Percentiles rank a stretch among this genome's conserved stretches.
phyloP scores from a whole-genome alignment of 2,888 invertebrate species.

The Aphidius colemani region DNA sequence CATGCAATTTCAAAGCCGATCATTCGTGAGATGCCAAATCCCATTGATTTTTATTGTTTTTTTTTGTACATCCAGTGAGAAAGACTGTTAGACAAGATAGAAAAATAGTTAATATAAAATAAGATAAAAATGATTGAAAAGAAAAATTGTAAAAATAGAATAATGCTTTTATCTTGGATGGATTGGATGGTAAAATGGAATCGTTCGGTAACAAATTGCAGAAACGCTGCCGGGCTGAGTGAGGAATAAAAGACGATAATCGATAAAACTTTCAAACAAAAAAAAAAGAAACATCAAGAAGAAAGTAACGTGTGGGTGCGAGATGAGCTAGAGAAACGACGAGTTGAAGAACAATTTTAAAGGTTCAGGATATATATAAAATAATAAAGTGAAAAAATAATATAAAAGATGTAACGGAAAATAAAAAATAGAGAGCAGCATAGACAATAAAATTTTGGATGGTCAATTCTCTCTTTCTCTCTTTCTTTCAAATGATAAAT shows the following conservation, averaged over 20 bases:
- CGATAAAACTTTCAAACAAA: slow-evolving; percentile 21
- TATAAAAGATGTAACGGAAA: not conserved
- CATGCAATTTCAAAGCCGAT: not conserved
- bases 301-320: slow-evolving; percentile 4
- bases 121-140: not conserved
- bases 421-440: not conserved
- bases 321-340: not conserved
- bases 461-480: not conserved
- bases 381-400: no score
- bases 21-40: not conserved
- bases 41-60: not conserved
- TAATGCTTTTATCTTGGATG: slow-evolving; percentile 20
- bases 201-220: slow-evolving; percentile 23
- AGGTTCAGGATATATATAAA: no score
- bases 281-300: not conserved
- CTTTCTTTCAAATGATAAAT: not conserved
- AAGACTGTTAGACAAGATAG: no score
- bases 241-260: slow-evolving; percentile 22
- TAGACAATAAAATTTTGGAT: not conserved
- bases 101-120: not conserved
- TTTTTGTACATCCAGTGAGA: not conserved
- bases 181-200: slow-evolving; percentile 7
- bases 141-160: slow-evolving; percentile 16
- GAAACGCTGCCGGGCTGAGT: slow-evolving; percentile 20
- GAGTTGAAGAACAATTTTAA: no score